phyloP scores from a whole-genome alignment of 2,113 vertebrate species.

The Tyto alba region DNA sequence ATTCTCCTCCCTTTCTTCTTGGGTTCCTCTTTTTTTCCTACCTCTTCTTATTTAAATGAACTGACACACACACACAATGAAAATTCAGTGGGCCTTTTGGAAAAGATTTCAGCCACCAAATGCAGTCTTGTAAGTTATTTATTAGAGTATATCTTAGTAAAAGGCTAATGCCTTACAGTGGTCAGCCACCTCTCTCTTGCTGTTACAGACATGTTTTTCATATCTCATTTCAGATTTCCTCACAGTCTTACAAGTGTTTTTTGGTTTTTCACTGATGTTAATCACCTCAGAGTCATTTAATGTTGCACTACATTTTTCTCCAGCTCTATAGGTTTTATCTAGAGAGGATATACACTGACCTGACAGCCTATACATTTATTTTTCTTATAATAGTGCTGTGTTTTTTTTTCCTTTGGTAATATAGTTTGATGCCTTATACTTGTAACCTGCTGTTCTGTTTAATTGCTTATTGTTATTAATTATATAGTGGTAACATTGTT shows the following conservation, averaged over 20 bases:
- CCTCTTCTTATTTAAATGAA: not conserved
- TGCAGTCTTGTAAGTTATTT: slow-evolving; percentile 14
- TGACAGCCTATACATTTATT: not conserved
- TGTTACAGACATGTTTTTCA: not conserved
- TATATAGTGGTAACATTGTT: slow-evolving; percentile 56
- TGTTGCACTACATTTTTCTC: slow-evolving; percentile 12
- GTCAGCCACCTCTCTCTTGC: slow-evolving; percentile 17
- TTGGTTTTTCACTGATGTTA: slow-evolving; percentile 46
- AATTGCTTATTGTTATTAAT: slow-evolving; percentile 78
- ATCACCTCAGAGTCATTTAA: slow-evolving; percentile 48
- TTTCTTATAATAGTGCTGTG: slow-evolving; percentile 27
- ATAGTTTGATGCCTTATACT: slow-evolving; percentile 58
- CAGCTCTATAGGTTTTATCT: not conserved
- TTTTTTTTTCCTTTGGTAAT: slow-evolving; percentile 57
- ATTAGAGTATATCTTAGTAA: slow-evolving; percentile 20
- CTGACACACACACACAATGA: not conserved
- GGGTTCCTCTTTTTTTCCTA: not conserved
- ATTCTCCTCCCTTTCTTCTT: not conserved
- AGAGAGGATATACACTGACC: slow-evolving; percentile 5
- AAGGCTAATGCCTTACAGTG: slow-evolving; percentile 1
- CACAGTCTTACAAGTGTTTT: not conserved
- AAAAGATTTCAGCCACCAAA: not conserved
- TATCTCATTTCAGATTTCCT: slow-evolving; percentile 24
- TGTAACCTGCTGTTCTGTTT: slow-evolving; percentile 71
- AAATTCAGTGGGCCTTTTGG: not conserved